Evolutionary conservation across 2,113 vertebrate genomes (phyloP).

Genomic region (Tyto alba): DNA sequence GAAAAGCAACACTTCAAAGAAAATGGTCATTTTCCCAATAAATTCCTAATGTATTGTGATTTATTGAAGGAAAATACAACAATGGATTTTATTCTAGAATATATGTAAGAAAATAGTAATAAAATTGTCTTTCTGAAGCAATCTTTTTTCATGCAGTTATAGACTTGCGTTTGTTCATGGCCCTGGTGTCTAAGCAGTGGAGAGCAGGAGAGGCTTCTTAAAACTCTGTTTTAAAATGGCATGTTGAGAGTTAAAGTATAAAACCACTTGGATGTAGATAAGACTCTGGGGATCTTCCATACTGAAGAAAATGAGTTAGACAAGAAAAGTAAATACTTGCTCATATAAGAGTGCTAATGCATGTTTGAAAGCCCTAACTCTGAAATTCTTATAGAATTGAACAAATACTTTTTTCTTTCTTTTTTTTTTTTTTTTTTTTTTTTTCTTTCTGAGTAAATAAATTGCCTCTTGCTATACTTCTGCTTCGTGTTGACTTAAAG

Average conservation of each 20-base stretch:
- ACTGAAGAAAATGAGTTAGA: not conserved
- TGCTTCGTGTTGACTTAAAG: not conserved
- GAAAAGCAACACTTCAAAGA: not conserved
- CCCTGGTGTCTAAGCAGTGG: not conserved
- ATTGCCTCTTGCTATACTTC: not conserved
- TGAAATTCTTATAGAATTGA: not conserved
- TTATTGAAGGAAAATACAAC: not conserved
- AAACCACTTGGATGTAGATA: not conserved
- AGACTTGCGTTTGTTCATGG: not conserved
- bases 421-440: not conserved
- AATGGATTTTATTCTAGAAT: not conserved
- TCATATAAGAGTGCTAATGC: not conserved
- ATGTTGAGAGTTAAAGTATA: not conserved
- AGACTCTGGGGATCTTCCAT: not conserved
- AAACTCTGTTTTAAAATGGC: not conserved
- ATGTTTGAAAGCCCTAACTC: not conserved
- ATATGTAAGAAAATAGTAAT: not conserved
- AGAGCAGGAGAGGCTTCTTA: not conserved
- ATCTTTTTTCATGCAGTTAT: not conserved
- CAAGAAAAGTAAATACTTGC: conserved; percentile 9
- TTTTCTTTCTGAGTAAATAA: not conserved
- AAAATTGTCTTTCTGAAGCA: not conserved
- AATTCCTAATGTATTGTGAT: not conserved
- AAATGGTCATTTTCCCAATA: not conserved
- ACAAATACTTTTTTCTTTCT: not conserved